Evolutionary conservation across 1,140 invertebrate species (phyloP), one percentile per base, ranked within the genome.

Genomic region (Phocides pigmalion): DNA sequence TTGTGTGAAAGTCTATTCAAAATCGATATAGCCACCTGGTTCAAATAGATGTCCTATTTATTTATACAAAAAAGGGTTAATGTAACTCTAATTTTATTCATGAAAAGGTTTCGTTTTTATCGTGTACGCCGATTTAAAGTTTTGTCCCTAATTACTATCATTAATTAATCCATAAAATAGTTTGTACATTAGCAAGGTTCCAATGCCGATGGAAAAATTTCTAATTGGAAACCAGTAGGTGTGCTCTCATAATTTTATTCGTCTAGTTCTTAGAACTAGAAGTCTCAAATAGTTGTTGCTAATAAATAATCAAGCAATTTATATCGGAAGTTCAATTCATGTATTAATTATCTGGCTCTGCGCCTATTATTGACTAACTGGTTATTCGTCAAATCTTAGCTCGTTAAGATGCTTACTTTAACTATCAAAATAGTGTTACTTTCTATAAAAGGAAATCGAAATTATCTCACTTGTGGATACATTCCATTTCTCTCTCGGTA

Each of bases 381-480:
- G 71, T 81, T 77, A 70, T 72, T 51, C 56, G 62, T 39, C 66
- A 53, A 59, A 66, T 65, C 64, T 65, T 72, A 32, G 62, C 74
- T 79, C 72, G 76, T 82, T 80, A 79, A 77, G 74, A 76, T 70
- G 69, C 72, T 72, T 59, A 71, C 70, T 47, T 54, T 69, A 66
- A 66, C 64, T 61, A 80, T 62, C 79, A 68, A 77, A 82, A 82
- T 81, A 85, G 78, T 81, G 74, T 90, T 88, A 89, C 88, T 90
- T 90, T 90, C 88, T 90, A 90, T 82, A 87, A 89, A 90, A 87
- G 84, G 88, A 90, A 90, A 90, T 85, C 88, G 88, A 89, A 89
- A 89, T 90, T 87, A 82, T 83, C 77, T 85, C 73, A 80, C 67
- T 81, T 81, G 79, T 82, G 74, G 70, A 71, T 71, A 81, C 82